Evolutionary conservation across 2,113 vertebrate genomes (phyloP).

Genomic region (Oryzias woworae): DNA sequence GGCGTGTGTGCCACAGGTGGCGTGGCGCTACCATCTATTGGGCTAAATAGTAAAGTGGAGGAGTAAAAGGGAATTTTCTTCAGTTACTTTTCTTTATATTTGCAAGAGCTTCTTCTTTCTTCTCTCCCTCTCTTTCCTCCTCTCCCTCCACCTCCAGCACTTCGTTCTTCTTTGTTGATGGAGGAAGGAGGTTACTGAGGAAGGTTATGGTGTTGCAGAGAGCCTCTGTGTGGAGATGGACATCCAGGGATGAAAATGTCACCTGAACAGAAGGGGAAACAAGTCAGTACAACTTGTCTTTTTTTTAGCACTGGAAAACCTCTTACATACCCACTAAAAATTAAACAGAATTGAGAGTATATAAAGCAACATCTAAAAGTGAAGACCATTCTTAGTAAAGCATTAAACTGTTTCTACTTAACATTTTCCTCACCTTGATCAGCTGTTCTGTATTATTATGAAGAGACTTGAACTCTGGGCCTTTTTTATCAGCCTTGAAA

Average conservation of each 20-base stretch:
- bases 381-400: not conserved
- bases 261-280: conserved; percentile 58
- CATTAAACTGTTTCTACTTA: not conserved
- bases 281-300: not conserved
- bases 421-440: conserved; percentile 83
- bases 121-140: conserved; percentile 69
- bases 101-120: conserved; percentile 79
- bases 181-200: conserved; percentile 84
- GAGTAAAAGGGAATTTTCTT: too few species aligned
- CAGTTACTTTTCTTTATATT: conserved; percentile 65
- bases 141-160: conserved; percentile 72
- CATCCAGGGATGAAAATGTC: conserved; percentile 93
- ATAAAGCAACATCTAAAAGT: too few species aligned
- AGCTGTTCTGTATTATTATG: conserved; percentile 89
- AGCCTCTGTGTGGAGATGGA: conserved; percentile 94
- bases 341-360: not conserved
- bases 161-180: conserved; percentile 73
- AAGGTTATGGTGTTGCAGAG: conserved; percentile 90
- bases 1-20: too few species aligned
- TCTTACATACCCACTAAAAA: not conserved
- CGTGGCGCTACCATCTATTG: too few species aligned
- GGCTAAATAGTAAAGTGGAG: too few species aligned
- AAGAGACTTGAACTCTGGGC: conserved; percentile 82
- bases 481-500: conserved; percentile 85
- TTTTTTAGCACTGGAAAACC: not conserved